Conservation (phyloP, 2,888 invertebrate genomes). For the Campoplex nolae region DNA sequence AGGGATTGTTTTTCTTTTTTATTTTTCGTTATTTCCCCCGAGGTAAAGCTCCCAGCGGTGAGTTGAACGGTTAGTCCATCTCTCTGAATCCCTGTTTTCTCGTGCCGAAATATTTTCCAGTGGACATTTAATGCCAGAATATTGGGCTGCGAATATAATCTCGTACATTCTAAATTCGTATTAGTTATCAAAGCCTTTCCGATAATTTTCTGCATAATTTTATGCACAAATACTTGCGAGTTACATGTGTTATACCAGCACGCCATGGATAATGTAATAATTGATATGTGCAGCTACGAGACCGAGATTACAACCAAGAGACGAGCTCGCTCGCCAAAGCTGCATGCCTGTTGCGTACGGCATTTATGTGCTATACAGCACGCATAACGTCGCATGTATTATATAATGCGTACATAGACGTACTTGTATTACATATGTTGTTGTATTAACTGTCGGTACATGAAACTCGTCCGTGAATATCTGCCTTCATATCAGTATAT, state of each 20-base stretch:
- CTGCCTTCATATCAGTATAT: slow-evolving; percentile 7
- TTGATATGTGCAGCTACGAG: slow-evolving; percentile 58
- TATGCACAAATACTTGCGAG: slow-evolving; percentile 48
- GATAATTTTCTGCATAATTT: slow-evolving; percentile 60
- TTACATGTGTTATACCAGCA: slow-evolving; percentile 55
- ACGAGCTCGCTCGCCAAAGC: slow-evolving; percentile 47
- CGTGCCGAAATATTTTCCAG: neutral
- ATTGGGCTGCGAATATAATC: neutral
- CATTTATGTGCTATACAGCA: slow-evolving; percentile 37
- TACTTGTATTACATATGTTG: slow-evolving; percentile 27
- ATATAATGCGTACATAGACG: slow-evolving; percentile 23
- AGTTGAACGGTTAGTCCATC: neutral
- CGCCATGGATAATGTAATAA: slow-evolving; percentile 62
- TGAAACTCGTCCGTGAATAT: slow-evolving; percentile 26
- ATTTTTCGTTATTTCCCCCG: neutral
- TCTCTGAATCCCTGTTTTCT: neutral
- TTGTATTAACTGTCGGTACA: slow-evolving; percentile 36
- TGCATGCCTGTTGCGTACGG: slow-evolving; percentile 65
- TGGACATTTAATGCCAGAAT: neutral
- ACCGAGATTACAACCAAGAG: slow-evolving; percentile 65
- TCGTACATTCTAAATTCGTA: slow-evolving; percentile 28
- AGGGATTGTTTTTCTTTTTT: neutral
- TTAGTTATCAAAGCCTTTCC: slow-evolving; percentile 41
- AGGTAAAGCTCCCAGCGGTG: neutral
- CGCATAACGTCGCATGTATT: slow-evolving; percentile 27